Conservation (phyloP, 2,113 vertebrate species). For the Coptodon rendalli region DNA sequence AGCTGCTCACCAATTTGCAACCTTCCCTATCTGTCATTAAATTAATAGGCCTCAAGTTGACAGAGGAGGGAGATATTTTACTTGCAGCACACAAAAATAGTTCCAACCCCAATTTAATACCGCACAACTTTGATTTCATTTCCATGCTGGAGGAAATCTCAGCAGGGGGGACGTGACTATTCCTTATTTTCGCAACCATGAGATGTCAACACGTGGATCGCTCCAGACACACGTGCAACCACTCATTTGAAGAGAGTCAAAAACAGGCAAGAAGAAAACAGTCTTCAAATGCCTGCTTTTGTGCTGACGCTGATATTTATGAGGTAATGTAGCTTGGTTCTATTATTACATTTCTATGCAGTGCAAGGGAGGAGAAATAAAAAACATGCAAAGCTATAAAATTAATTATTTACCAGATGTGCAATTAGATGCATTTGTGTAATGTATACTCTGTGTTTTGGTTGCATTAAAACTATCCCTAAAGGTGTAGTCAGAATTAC, state of each 20-base stretch:
- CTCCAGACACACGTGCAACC: neutral
- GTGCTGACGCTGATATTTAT: conserved; percentile 19
- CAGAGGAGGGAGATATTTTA: conserved; percentile 1
- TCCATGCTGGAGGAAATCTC: neutral
- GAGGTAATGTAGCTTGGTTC: neutral
- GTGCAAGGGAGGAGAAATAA: neutral
- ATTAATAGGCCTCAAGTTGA: conserved; percentile 15
- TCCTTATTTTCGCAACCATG: neutral
- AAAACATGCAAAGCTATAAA: neutral
- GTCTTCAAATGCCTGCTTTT: neutral
- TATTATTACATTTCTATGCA: neutral
- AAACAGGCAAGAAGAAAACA: neutral
- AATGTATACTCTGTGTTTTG: neutral
- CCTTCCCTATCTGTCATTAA: conserved; percentile 2
- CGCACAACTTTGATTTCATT: conserved; percentile 10
- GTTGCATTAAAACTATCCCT: neutral
- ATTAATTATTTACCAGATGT: neutral
- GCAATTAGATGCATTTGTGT: neutral
- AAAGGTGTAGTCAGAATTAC: neutral
- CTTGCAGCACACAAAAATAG: conserved; percentile 36
- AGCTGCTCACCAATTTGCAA: neutral
- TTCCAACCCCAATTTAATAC: conserved; percentile 9
- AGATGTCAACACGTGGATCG: conserved; percentile 32
- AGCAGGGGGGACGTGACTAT: neutral
- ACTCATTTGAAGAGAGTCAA: neutral